Evolutionary conservation across 2,113 vertebrate genomes (phyloP), one percentile per base, ranked within the genome.

Genomic region (Ranitomeya imitator): DNA sequence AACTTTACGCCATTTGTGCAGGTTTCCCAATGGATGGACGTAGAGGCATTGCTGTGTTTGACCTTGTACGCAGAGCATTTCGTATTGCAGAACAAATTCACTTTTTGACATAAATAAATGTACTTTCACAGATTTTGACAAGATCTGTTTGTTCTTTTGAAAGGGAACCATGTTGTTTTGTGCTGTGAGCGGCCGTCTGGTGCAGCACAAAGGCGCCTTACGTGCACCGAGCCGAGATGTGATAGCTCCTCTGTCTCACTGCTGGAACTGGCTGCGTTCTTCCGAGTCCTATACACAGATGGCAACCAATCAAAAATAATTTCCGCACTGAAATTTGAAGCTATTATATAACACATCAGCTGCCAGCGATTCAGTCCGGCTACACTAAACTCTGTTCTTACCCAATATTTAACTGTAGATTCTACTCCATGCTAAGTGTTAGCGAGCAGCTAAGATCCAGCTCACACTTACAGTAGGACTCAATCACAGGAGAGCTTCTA

Each of bases 291-390:
- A 54, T 23, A 54, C 61, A 83, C 81, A 52, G 19, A 67, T 83
- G 81, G 81, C 80, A 65, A 23, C 63, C 8, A 65, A 61, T 67
- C 81, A 83, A 83, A 67, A 83, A 83, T 67, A 83, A 83, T 83
- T 83, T 83, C 61, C 81, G 60, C 80, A 52, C 61, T 67, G 81
- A 67, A 51, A 83, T 54, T n/a, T 83, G 81, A 83, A 83, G 81
- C 51, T 83, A 83, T 83, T 61, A 21, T 83, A 65, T 52, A 65
- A 83, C 80, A 65, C 80, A 51, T 51, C 7, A 37, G 26, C 60
- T 63, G 80, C 80, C 80, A 83, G 59, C 37, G 51, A 51, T 51
- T 51, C 15, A 13, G 60, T n/a, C 18, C 61, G 65, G 60, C 80
- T 61, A 51, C 63, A 67, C 61, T 54, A 52, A 15, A 54, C 21